A percentile compares a stretch with the other conserved stretches of the same genome.
phyloP scores from a whole-genome alignment of 2,797 vertebrate species.

The Vultur gryphus region DNA sequence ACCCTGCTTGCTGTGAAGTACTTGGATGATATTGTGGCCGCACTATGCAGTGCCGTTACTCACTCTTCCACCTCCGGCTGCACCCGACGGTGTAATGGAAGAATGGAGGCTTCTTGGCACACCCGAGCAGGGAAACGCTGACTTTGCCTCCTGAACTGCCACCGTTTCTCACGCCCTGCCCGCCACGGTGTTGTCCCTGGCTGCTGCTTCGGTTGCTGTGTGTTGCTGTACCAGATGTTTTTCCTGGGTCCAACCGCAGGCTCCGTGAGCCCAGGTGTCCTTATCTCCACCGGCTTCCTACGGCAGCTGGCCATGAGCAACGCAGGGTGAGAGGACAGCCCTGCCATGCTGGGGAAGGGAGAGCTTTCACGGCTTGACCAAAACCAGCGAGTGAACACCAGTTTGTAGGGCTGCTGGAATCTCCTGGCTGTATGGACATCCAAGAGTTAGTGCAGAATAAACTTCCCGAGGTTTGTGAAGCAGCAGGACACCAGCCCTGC shows the following conservation, averaged over 20 bases:
- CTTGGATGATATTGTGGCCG: neutral
- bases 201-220: neutral
- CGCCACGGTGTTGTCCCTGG: rapidly evolving
- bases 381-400: neutral
- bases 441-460: neutral
- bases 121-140: neutral
- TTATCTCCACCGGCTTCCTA: rapidly evolving
- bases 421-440: rapidly evolving
- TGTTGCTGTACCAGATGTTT: too few species aligned
- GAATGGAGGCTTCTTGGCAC: neutral
- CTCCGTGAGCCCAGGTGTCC: rapidly evolving
- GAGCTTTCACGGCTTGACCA: neutral
- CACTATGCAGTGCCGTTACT: rapidly evolving
- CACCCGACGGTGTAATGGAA: too few species aligned
- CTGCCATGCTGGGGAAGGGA: rapidly evolving
- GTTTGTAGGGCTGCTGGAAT: neutral
- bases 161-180: neutral
- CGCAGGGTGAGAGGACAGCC: rapidly evolving
- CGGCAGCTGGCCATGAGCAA: neutral
- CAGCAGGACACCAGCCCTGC: neutral
- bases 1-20: neutral
- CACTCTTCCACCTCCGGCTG: too few species aligned
- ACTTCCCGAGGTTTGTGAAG: neutral
- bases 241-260: rapidly evolving
- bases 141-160: neutral